phyloP scores from a whole-genome alignment of 2,113 vertebrate genomes.

The Pseudolaguvia tuberculata region DNA sequence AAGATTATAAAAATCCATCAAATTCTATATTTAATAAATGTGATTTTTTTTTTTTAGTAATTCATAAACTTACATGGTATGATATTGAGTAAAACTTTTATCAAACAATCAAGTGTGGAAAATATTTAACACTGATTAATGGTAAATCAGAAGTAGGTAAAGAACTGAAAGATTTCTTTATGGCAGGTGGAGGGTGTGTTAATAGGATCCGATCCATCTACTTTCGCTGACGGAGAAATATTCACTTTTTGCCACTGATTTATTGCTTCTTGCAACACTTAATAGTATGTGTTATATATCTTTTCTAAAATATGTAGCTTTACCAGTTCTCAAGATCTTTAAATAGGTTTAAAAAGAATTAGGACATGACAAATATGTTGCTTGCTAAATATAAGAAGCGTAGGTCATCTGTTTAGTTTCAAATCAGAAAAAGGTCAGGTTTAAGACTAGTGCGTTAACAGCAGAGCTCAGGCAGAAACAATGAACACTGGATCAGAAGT shows the following conservation, averaged over 20 bases:
- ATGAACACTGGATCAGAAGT: not conserved
- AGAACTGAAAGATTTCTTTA: not conserved
- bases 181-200: not conserved
- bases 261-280: not conserved
- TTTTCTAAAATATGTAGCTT: not conserved
- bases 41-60: not conserved
- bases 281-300: not conserved
- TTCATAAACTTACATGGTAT: not conserved
- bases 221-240: too few relatives aligned
- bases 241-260: too few relatives aligned
- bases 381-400: not conserved
- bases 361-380: not conserved
- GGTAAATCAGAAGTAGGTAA: not conserved
- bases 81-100: not conserved
- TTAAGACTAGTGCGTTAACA: not conserved
- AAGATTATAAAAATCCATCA: too few relatives aligned
- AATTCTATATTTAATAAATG: too few relatives aligned
- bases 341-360: not conserved
- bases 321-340: not conserved
- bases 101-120: not conserved
- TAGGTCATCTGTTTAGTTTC: not conserved
- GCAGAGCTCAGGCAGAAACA: not conserved
- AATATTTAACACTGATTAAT: not conserved
- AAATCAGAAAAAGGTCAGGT: not conserved
- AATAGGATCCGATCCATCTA: not conserved